A percentile compares a stretch with the other conserved stretches of the same genome.
Conservation (phyloP, 2,113 vertebrate genomes). For the Peucedramus taeniatus region DNA sequence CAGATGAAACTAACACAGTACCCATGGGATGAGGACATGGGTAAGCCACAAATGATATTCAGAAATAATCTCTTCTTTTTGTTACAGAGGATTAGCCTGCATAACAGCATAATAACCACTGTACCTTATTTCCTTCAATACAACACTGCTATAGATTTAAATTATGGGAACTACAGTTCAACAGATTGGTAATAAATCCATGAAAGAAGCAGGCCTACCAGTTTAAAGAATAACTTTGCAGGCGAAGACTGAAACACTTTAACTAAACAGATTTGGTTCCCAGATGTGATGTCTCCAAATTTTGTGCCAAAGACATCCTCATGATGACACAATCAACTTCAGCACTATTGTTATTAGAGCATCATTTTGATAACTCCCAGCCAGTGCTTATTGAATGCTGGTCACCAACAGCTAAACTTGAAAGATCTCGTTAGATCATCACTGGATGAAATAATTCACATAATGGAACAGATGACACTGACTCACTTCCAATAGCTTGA, state of each 20-base stretch:
- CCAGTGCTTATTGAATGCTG: neutral
- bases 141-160: neutral
- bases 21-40: neutral
- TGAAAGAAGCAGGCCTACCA: neutral
- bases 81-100: neutral
- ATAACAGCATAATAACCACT: neutral
- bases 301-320: neutral
- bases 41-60: neutral
- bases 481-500: conserved; percentile 90
- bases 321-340: neutral
- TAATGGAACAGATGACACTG: neutral
- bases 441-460: neutral
- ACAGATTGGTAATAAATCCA: neutral
- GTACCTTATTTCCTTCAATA: neutral
- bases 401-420: neutral
- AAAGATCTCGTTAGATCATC: neutral
- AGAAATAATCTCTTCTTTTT: neutral
- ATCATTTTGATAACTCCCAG: neutral
- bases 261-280: neutral
- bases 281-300: neutral
- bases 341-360: neutral
- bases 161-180: neutral
- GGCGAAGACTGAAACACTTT: neutral
- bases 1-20: neutral
- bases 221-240: neutral